These are phyloP conservation scores for Alca torda DNA, from an alignment of 2,797 vertebrate genomes.

Conservation along the genomic window DNA sequence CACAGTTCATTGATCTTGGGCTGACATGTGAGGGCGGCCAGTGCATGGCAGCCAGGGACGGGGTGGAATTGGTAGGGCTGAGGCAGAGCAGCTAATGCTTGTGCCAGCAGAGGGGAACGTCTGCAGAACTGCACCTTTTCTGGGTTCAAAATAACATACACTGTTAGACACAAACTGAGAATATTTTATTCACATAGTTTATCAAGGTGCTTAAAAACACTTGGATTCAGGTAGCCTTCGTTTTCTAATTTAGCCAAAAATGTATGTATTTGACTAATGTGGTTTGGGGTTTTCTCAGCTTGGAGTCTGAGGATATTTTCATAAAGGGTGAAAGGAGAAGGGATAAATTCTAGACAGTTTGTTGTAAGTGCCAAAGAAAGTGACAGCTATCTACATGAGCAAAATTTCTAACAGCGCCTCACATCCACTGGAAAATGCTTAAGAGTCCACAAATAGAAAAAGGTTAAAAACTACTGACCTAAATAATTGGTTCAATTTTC, in stretches of 20 bases:
- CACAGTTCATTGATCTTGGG: neutral
- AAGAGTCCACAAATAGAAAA: conserved; percentile 54
- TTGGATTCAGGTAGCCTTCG: neutral
- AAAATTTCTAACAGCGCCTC: conserved; percentile 29
- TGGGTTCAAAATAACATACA: neutral
- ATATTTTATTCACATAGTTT: neutral
- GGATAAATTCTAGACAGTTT: conserved; percentile 22
- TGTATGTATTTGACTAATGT: neutral
- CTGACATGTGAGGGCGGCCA: neutral
- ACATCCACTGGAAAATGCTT: conserved; percentile 52
- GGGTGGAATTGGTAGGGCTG: neutral
- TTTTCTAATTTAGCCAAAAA: neutral
- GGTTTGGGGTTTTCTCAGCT: neutral
- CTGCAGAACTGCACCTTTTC: neutral
- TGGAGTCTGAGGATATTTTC: neutral
- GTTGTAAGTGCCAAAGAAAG: conserved; percentile 30
- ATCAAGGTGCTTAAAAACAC: neutral
- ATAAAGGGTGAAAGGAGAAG: neutral
- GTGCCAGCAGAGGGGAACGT: neutral
- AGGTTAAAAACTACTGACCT: conserved; percentile 70
- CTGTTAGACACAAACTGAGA: neutral
- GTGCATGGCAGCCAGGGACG: neutral
- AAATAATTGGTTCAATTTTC: conserved; percentile 69
- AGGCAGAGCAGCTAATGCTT: neutral
- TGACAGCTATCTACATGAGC: conserved; percentile 1